Conservation (phyloP, 2,888 invertebrate genomes). For the Thumatha senex region DNA sequence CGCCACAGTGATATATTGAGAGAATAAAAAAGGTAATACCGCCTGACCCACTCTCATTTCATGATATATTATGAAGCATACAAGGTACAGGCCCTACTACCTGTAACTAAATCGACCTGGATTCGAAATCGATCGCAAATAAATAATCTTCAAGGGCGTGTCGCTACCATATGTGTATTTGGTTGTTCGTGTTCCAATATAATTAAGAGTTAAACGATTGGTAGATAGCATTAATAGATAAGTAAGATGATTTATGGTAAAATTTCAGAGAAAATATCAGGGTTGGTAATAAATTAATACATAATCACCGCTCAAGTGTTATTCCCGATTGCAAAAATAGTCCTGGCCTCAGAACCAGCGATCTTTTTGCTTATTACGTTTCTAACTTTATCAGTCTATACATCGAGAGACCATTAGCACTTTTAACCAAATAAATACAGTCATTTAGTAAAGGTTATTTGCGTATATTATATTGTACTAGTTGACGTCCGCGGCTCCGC, state of each 20-base stretch:
- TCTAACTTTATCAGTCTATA: too few relatives aligned
- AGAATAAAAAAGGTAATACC: conserved; percentile 5
- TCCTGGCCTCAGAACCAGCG: too few relatives aligned
- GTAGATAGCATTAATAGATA: conserved; percentile 49
- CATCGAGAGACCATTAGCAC: too few relatives aligned
- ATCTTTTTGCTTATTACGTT: too few relatives aligned
- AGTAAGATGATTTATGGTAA: conserved; percentile 35
- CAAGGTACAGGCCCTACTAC: conserved; percentile 35
- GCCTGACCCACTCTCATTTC: conserved; percentile 5
- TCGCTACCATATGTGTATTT: conserved; percentile 53
- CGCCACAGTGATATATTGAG: conserved; percentile 6
- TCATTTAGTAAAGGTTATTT: too few relatives aligned
- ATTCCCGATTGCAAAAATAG: too few relatives aligned
- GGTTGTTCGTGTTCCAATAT: conserved; percentile 48
- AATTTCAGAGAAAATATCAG: not conserved
- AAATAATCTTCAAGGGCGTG: conserved; percentile 47
- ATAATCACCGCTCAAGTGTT: not conserved
- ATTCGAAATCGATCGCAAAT: conserved; percentile 27
- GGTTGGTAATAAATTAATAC: not conserved
- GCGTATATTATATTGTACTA: too few relatives aligned
- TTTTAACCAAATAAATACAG: too few relatives aligned
- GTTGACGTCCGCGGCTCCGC: too few relatives aligned
- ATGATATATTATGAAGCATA: conserved; percentile 9
- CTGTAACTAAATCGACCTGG: conserved; percentile 51
- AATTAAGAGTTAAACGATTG: conserved; percentile 48